These are phyloP conservation scores for Athetis lepigone DNA, from an alignment of 2,888 invertebrate species.

Conservation along the genomic window DNA sequence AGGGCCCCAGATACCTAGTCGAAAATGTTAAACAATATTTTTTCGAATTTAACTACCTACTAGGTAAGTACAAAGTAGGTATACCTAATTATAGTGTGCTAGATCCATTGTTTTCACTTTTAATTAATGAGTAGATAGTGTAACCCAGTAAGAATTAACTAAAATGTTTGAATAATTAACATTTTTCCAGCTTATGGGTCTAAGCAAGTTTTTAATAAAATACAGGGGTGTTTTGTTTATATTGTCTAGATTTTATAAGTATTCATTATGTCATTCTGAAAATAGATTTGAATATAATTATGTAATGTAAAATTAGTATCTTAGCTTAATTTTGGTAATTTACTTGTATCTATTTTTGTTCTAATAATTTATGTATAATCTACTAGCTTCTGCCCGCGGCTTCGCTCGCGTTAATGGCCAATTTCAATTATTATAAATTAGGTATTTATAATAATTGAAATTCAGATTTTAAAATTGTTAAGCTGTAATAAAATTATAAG, in stretches of 20 bases:
- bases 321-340: no score
- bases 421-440: no score
- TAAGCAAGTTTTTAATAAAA: constrained; percentile 9
- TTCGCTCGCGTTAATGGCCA: no score
- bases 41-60: constrained; percentile 1
- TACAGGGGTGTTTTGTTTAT: not conserved
- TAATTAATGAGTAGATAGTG: constrained; percentile 33
- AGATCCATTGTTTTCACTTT: constrained; percentile 48
- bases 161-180: constrained; percentile 21
- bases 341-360: no score
- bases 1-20: no score
- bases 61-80: not conserved
- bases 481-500: no score
- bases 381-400: no score
- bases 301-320: no score
- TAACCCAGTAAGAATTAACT: constrained; percentile 11
- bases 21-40: constrained; percentile 12
- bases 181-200: constrained; percentile 7
- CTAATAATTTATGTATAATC: no score
- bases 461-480: no score
- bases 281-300: constrained; percentile 10
- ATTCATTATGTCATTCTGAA: constrained; percentile 2
- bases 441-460: no score
- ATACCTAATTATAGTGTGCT: constrained; percentile 15
- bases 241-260: not conserved